A percentile compares a stretch with the other conserved stretches of the same genome.
phyloP scores from a whole-genome alignment of 2,888 invertebrate genomes.

The Mellilla xanthometata region DNA sequence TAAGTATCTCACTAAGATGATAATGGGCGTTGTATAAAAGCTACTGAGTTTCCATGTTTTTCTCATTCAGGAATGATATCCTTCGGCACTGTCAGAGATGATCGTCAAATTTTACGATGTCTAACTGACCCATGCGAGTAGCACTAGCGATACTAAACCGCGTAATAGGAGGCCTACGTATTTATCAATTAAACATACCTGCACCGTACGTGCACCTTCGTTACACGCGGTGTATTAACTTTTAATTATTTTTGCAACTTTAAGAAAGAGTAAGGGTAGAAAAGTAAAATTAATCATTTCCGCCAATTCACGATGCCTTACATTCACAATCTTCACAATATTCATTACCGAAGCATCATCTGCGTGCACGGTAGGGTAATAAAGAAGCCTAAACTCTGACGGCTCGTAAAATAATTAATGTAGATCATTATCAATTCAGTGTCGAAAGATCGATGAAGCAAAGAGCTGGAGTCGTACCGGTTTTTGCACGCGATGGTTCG shows the following conservation, averaged over 20 bases:
- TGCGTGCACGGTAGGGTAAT: slow-evolving; percentile 29
- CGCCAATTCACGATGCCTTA: too few species aligned
- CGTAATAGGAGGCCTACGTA: slow-evolving; percentile 49
- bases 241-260: too few species aligned
- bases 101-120: slow-evolving; percentile 68
- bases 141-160: slow-evolving; percentile 55
- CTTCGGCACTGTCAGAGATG: slow-evolving; percentile 42
- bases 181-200: slow-evolving; percentile 28
- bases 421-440: slow-evolving; percentile 48
- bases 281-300: too few species aligned
- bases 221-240: too few species aligned
- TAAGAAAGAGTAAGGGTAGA: too few species aligned
- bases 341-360: slow-evolving; percentile 21
- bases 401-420: slow-evolving; percentile 48
- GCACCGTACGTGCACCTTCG: too few species aligned
- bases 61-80: slow-evolving; percentile 31
- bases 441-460: slow-evolving; percentile 49
- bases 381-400: slow-evolving; percentile 40
- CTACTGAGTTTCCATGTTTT: slow-evolving; percentile 30
- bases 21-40: slow-evolving; percentile 20
- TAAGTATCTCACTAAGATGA: slow-evolving; percentile 40
- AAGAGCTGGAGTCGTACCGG: slow-evolving; percentile 43
- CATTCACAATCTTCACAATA: neutral
- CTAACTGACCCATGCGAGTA: slow-evolving; percentile 59
- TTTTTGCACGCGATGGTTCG: slow-evolving; percentile 46